These are phyloP conservation scores for Anguilla marmorata DNA, from an alignment of 2,797 vertebrate genomes.

Conservation along the genomic window DNA sequence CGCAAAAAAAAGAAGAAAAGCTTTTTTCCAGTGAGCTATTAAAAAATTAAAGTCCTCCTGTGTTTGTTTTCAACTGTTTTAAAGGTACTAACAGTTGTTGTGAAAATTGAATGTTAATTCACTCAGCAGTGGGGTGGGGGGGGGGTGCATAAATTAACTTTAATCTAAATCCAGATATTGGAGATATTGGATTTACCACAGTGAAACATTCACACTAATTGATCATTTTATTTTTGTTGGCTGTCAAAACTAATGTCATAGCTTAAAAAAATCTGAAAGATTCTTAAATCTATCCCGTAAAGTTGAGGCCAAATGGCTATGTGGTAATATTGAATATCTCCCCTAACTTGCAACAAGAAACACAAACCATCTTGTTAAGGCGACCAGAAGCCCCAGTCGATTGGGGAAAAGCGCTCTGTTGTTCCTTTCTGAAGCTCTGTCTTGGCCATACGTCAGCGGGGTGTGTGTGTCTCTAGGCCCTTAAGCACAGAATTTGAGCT, in stretches of 20 bases:
- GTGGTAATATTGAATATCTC: neutral
- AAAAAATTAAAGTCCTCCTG: neutral
- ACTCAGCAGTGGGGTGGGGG: neutral
- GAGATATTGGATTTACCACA: neutral
- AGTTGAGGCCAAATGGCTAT: neutral
- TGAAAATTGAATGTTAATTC: neutral
- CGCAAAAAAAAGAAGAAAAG: no score
- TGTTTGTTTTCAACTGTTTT: neutral
- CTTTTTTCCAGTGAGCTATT: neutral
- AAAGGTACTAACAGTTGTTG: neutral
- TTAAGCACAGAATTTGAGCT: no score
- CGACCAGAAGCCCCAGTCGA: neutral
- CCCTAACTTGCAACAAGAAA: neutral
- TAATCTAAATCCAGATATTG: neutral
- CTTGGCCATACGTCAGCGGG: no score
- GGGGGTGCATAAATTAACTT: neutral
- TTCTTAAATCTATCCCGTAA: neutral
- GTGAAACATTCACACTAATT: neutral
- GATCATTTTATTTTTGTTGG: neutral
- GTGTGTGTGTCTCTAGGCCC: no score
- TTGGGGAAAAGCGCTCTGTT: neutral
- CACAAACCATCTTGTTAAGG: neutral
- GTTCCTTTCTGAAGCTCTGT: no score
- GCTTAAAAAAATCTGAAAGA: neutral
- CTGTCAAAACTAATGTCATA: neutral